Percentiles rank a stretch among this genome's conserved stretches.
Conservation (phyloP, 2,888 invertebrate genomes). For the Conops quadrifasciatus region DNA sequence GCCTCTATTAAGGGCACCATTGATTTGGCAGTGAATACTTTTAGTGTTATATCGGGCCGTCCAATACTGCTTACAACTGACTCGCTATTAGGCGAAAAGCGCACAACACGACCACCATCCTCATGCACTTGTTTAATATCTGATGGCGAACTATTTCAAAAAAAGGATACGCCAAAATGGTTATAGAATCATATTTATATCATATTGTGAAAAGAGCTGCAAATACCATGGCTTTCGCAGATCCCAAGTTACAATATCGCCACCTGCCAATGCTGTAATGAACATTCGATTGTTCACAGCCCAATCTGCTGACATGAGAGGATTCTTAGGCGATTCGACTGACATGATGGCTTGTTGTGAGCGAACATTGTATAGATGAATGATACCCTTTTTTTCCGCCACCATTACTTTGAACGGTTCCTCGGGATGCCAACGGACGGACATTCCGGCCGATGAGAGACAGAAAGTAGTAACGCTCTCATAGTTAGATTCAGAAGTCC, state of each 20-base stretch:
- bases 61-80: conserved; percentile 74
- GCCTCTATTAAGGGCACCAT: conserved; percentile 68
- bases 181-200: neutral
- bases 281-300: conserved; percentile 68
- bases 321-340: conserved; percentile 70
- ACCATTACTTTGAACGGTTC: conserved; percentile 77
- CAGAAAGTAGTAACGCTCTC: conserved; percentile 70
- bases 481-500: conserved; percentile 68
- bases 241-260: conserved; percentile 76
- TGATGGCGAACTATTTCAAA: conserved; percentile 64
- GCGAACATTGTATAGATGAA: conserved; percentile 76
- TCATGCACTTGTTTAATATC: conserved; percentile 71
- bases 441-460: conserved; percentile 74
- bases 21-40: conserved; percentile 71
- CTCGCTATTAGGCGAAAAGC: conserved; percentile 72
- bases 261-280: conserved; percentile 73
- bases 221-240: conserved; percentile 72
- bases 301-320: conserved; percentile 78
- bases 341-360: conserved; percentile 74
- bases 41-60: conserved; percentile 72
- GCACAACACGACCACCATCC: conserved; percentile 71
- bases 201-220: neutral
- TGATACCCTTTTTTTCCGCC: conserved; percentile 78
- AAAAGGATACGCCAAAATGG: conserved; percentile 31
- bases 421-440: conserved; percentile 75